A percentile compares a stretch with the other conserved stretches of the same genome.
Evolutionary conservation across 2,797 vertebrate species (phyloP).

Genomic region (Fistularia tabacaria): DNA sequence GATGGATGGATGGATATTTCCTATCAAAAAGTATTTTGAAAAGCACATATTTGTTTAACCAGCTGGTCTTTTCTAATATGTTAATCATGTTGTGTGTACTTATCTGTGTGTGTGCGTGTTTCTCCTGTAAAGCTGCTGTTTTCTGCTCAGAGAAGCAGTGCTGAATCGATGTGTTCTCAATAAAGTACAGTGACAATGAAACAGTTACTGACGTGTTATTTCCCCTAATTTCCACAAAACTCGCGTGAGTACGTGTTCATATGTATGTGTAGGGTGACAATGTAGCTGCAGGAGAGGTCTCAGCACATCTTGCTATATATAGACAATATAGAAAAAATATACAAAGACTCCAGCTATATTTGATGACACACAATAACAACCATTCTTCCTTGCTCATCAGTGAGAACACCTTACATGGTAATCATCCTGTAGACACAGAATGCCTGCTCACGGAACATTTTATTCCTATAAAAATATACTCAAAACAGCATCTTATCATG

Average conservation of each 20-base stretch:
- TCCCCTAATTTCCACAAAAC: constrained; percentile 82
- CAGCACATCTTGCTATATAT: constrained; percentile 13
- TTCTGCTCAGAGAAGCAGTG: constrained; percentile 91
- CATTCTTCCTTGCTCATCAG: constrained; percentile 6
- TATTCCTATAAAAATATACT: constrained; percentile 51
- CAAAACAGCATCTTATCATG: constrained; percentile 36
- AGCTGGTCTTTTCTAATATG: no score
- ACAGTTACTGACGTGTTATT: constrained; percentile 96
- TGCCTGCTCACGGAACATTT: constrained; percentile 31
- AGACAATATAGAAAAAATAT: constrained; percentile 36
- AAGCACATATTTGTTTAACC: no score
- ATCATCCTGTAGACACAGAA: constrained; percentile 40
- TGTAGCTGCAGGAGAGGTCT: constrained; percentile 35
- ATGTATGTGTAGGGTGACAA: constrained; percentile 64
- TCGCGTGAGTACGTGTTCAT: constrained; percentile 63
- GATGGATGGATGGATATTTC: no score
- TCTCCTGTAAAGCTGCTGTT: constrained; percentile 80
- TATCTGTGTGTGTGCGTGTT: constrained; percentile 5
- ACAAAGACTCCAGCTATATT: constrained; percentile 1
- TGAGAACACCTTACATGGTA: constrained; percentile 22
- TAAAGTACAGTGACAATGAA: constrained; percentile 97
- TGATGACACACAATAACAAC: constrained; percentile 4
- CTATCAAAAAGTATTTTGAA: no score
- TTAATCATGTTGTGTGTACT: not conserved
- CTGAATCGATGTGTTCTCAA: constrained; percentile 89